phyloP scores from a whole-genome alignment of 2,888 invertebrate species.

The Bursaphelenchus okinawaensis region DNA sequence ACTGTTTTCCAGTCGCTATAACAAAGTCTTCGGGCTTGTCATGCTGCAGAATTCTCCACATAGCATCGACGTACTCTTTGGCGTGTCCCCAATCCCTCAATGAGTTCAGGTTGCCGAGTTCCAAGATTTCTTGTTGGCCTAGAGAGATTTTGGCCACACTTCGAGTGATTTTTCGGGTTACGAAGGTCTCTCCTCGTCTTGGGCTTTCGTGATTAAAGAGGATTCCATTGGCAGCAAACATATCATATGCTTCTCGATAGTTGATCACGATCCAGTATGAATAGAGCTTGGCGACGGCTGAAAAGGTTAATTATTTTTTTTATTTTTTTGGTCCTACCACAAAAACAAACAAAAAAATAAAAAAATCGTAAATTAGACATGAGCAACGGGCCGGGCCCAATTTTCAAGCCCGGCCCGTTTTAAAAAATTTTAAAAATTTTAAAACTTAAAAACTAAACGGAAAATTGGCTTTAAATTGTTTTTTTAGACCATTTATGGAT shows the following conservation, averaged over 20 bases:
- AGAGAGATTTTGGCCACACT: slow-evolving; percentile 91
- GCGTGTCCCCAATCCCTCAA: slow-evolving; percentile 87
- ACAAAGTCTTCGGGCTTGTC: slow-evolving; percentile 88
- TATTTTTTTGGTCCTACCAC: too few relatives aligned
- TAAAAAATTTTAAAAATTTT: too few relatives aligned
- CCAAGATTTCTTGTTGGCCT: slow-evolving; percentile 73
- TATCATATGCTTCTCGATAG: slow-evolving; percentile 87
- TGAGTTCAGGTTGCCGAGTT: slow-evolving; percentile 89
- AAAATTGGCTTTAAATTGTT: too few relatives aligned
- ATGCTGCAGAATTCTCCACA: slow-evolving; percentile 98
- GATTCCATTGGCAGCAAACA: slow-evolving; percentile 92
- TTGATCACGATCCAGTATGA: slow-evolving; percentile 93
- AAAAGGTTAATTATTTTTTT: slow-evolving; percentile 13
- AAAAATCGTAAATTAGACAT: too few relatives aligned
- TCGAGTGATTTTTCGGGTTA: slow-evolving; percentile 92
- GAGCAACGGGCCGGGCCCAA: too few relatives aligned
- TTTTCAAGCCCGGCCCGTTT: too few relatives aligned
- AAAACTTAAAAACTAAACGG: too few relatives aligned
- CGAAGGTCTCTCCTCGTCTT: slow-evolving; percentile 87
- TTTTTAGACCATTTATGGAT: too few relatives aligned
- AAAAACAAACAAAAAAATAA: too few relatives aligned
- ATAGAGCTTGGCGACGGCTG: slow-evolving; percentile 89
- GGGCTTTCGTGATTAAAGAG: slow-evolving; percentile 95
- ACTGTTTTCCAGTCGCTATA: slow-evolving; percentile 80
- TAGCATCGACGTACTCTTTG: slow-evolving; percentile 66